Conservation (phyloP, 2,113 vertebrate species). For the Motacilla alba region DNA sequence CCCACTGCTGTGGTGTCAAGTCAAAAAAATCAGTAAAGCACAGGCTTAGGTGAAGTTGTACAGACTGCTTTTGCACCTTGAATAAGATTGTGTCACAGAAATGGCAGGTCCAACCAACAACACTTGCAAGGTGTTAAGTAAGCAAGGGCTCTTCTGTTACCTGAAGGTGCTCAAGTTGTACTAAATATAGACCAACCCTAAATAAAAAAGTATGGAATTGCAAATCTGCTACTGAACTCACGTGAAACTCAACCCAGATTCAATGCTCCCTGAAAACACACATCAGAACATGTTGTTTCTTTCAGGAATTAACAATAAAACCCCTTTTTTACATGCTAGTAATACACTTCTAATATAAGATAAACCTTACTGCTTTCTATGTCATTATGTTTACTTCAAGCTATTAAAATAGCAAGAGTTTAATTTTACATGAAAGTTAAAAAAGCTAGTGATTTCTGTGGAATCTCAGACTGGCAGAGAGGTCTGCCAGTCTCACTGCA, state of each 20-base stretch:
- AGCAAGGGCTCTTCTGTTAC: neutral
- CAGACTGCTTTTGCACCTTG: neutral
- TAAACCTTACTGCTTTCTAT: neutral
- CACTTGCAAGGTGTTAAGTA: neutral
- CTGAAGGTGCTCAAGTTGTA: neutral
- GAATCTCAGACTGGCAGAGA: neutral
- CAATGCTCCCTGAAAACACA: neutral
- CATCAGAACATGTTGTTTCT: neutral
- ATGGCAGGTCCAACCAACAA: neutral
- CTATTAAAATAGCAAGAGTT: neutral
- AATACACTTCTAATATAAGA: neutral
- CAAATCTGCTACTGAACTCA: neutral
- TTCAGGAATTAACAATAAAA: neutral
- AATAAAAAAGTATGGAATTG: neutral
- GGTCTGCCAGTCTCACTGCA: no score
- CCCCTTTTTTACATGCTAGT: neutral
- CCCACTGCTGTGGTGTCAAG: neutral
- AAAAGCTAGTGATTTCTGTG: neutral
- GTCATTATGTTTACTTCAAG: neutral
- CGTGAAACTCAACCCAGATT: neutral
- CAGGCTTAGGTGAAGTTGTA: neutral
- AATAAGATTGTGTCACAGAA: neutral
- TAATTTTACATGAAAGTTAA: neutral
- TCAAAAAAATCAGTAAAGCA: neutral
- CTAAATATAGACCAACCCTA: neutral